Base-by-base conservation (phyloP, 1,140 invertebrate species). In the Drosophila parvula region DNA sequence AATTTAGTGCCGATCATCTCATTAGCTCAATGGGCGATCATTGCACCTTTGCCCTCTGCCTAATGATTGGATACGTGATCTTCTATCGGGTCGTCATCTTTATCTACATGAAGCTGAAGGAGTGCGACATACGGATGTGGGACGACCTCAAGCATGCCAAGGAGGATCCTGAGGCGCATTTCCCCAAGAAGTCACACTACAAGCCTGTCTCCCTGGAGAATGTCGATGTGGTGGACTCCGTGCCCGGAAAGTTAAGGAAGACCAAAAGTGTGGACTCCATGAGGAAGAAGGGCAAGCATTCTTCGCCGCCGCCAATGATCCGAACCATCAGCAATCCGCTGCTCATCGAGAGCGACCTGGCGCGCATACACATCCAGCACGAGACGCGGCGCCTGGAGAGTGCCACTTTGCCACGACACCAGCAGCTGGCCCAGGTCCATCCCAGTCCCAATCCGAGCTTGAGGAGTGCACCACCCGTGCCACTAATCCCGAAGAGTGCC, bases 91-190 rank as follows among this genome's bases (percentile, higher is more conserved):
- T 89, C 5, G 44, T 89, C 38, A 80, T 89, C 28, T 89, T 90
- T 41, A 81, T 73, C 27, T 89, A 89, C 41, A 90, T 79, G 78
- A 89, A 90, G 57, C n/a, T 84, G 1, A 89, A 89, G 34, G 69
- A 81, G 7, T 89, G 74, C 47, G 84, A 89, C 51, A 76, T 89
- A 0, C 65, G 80, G 18, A 84, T 89, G 85, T 89, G 81, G 81
- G 62, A 81, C 32, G 68, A 78, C n/a, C 58, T 89, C 4, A 84
- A 90, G 55, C 74, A 75, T 11, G 80, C 74, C 41, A 63, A 81
- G 11, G 50, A 78, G 12, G 84, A 89, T 43, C 84, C 84, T 18
- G 84, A 89, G 16, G 70, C 77, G 1, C 65, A 78, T 40, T 36
- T 74, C 4, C 53, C 38, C 18, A 51, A 83, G 22, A 86, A 84